phyloP scores from a whole-genome alignment of 37 sponge, comb jelly and placozoan genomes.

The Cliona cf. orientalis region DNA sequence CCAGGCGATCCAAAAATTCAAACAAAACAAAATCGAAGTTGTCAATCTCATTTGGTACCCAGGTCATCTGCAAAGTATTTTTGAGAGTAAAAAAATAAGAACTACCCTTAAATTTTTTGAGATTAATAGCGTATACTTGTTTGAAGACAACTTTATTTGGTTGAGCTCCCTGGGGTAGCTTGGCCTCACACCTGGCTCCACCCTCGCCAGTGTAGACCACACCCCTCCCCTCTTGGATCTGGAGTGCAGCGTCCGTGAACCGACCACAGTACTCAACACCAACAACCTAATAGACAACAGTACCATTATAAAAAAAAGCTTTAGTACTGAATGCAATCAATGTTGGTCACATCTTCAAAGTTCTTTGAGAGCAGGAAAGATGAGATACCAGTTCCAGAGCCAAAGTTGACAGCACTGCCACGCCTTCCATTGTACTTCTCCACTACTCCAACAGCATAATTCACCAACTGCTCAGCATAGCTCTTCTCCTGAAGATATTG shows the following conservation, averaged over 20 bases:
- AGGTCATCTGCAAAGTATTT: slow-evolving; percentile 73
- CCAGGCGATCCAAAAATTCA: slow-evolving; percentile 54
- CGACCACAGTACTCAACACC: slow-evolving; percentile 86
- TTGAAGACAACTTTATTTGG: slow-evolving; percentile 19
- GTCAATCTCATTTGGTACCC: slow-evolving; percentile 79
- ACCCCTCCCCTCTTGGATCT: slow-evolving; percentile 43
- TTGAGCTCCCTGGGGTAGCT: slow-evolving; percentile 6
- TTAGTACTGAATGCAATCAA: background rate
- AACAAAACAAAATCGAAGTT: slow-evolving; percentile 52
- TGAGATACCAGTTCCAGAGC: slow-evolving; percentile 76
- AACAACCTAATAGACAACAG: slow-evolving; percentile 53
- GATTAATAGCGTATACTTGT: slow-evolving; percentile 4
- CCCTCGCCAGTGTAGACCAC: background rate
- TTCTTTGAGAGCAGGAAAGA: slow-evolving; percentile 54
- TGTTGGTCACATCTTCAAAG: slow-evolving; percentile 45
- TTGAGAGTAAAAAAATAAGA: no score
- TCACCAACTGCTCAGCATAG: slow-evolving; percentile 28
- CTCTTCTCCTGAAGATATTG: slow-evolving; percentile 9
- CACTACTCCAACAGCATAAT: slow-evolving; percentile 2
- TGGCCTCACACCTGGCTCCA: slow-evolving; percentile 1
- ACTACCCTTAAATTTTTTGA: no score
- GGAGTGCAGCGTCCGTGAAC: slow-evolving; percentile 66
- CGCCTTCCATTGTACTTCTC: slow-evolving; percentile 6
- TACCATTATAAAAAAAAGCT: background rate
- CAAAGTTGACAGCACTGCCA: slow-evolving; percentile 41